These are phyloP conservation scores for Macrotus californicus DNA, from an alignment of 2,113 vertebrate genomes.

Conservation along the genomic window DNA sequence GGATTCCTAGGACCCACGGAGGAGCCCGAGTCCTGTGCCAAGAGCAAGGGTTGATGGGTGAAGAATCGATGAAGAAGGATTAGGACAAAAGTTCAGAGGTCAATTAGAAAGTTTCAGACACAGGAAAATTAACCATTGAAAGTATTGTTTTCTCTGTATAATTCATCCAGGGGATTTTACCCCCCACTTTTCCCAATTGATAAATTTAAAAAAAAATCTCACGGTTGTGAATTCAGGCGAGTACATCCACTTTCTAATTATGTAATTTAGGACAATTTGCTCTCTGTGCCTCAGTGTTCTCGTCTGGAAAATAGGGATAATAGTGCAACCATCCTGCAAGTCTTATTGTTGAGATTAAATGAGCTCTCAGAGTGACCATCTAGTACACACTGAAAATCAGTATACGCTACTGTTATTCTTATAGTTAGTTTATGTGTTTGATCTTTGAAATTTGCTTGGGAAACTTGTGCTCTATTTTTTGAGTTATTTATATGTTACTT, in stretches of 20 bases:
- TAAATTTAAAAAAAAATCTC: neutral
- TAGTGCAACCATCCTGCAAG: neutral
- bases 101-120: neutral
- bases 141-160: neutral
- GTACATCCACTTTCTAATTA: neutral
- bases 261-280: neutral
- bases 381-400: neutral
- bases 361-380: neutral
- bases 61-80: neutral
- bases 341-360: slow-evolving; percentile 18
- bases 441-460: neutral
- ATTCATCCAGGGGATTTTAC: neutral
- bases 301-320: neutral
- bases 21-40: neutral
- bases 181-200: neutral
- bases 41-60: neutral
- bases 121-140: neutral
- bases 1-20: neutral
- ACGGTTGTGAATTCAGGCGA: neutral
- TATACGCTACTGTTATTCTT: neutral
- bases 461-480: slow-evolving; percentile 8
- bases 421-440: neutral
- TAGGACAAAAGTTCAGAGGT: neutral
- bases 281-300: neutral
- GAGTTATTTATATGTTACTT: neutral